Evolutionary conservation across 1,140 invertebrate species (phyloP), one percentile per base, ranked within the genome.

Genomic region (Oryctes rhinoceros): DNA sequence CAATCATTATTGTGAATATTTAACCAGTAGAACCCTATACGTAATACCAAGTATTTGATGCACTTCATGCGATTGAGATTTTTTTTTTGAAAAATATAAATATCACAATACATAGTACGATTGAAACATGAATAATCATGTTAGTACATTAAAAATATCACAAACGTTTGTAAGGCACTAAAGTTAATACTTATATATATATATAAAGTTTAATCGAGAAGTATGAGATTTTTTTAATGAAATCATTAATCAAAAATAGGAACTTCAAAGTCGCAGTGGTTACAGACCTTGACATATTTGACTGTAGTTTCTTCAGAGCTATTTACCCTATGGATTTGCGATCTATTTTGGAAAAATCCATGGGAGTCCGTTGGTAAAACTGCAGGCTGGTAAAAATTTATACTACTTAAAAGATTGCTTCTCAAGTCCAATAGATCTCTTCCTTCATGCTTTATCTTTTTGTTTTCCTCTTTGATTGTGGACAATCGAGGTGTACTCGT

Each of bases 261-360:
- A 35, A 71, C 24, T 37, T 71, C n/a, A 37, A 71, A 71, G 9
- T 13, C 20, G 65, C 65, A 71, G 24, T 35, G 24, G 7, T 71
- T 0, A 24, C 65, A 71, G 35, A 71, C 37, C 13, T 35, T 13
- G 10, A 15, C 1, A 13, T 71, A 37, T 37, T 71, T 71, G 24
- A 7, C 37, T 24, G 18, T 18, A 10, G 65, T 35, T 35, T 71
- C 7, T 37, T 71, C 65, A 15, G 18, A 10, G 65, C 65, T 24
- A 13, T 35, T 71, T 3, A 83, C 39, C 30, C 83, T 82, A 74
- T 82, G 82, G 80, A 82, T 81, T 80, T 83, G 82, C 78, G 83
- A 84, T 82, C 83, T 80, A 80, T 84, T 84, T 49, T 83, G 80
- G 59, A 83, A 84, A 75, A 75, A 82, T 30, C 79, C 71, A 3